These are phyloP conservation scores for Molossus molossus DNA, from an alignment of 2,797 vertebrate genomes.

Conservation along the genomic window DNA sequence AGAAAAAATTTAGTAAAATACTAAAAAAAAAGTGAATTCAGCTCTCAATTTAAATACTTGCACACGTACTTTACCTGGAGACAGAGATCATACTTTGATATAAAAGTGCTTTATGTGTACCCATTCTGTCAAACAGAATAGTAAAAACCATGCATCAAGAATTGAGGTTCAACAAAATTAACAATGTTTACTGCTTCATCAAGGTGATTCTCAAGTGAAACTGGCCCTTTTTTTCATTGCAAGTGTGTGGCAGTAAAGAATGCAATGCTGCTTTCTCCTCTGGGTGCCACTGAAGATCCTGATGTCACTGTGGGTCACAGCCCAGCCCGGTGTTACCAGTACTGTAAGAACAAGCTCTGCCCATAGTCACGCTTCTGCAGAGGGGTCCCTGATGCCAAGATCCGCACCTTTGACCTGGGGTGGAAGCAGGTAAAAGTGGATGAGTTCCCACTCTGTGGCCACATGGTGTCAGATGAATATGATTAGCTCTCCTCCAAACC, in stretches of 20 bases:
- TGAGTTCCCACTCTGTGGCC: no score
- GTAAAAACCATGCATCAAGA: not conserved
- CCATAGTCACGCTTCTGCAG: no score
- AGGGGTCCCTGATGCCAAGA: no score
- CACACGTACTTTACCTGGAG: not conserved
- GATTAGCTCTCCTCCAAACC: no score
- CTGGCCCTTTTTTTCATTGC: not conserved
- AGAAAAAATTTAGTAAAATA: no score
- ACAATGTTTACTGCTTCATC: not conserved
- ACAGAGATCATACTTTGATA: not conserved
- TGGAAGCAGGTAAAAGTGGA: no score
- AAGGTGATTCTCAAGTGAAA: not conserved
- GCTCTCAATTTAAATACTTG: not conserved
- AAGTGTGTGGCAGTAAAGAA: not conserved
- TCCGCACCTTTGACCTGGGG: no score
- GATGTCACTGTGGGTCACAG: no score
- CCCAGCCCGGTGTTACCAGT: no score
- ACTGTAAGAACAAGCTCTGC: no score
- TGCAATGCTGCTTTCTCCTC: not conserved
- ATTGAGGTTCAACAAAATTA: not conserved
- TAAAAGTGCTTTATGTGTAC: not conserved
- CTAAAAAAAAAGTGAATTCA: not conserved
- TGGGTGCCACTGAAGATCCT: no score
- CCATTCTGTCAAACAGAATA: not conserved
- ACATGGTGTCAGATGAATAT: no score